Evolutionary conservation across 2,113 vertebrate genomes (phyloP).

Genomic region (Chaetops frenatus): DNA sequence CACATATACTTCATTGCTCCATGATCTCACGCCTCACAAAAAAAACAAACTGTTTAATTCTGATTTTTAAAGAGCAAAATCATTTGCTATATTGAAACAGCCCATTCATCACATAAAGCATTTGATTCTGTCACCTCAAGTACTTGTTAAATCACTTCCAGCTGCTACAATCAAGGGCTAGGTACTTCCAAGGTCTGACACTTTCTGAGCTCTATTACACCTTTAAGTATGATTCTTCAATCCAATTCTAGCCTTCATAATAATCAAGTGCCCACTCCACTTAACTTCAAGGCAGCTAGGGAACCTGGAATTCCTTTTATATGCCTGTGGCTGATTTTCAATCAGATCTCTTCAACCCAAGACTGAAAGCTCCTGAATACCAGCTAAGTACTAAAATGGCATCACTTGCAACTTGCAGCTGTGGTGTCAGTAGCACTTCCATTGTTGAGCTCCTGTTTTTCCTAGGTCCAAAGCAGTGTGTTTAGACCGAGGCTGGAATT

Average conservation of each 20-base stretch:
- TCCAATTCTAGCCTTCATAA: slow-evolving; percentile 76
- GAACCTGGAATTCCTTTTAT: slow-evolving; percentile 67
- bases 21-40: slow-evolving; percentile 8
- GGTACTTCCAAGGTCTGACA: slow-evolving; percentile 77
- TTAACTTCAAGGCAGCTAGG: slow-evolving; percentile 71
- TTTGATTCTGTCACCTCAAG: slow-evolving; percentile 79
- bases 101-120: slow-evolving; percentile 77
- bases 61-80: slow-evolving; percentile 79
- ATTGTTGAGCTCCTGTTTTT: neutral
- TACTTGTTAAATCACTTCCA: slow-evolving; percentile 82
- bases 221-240: slow-evolving; percentile 77
- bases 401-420: slow-evolving; percentile 31
- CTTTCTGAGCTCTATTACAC: slow-evolving; percentile 76
- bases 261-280: slow-evolving; percentile 82
- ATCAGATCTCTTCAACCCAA: slow-evolving; percentile 72
- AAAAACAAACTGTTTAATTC: slow-evolving; percentile 72
- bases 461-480: neutral
- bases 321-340: slow-evolving; percentile 73
- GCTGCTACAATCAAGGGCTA: slow-evolving; percentile 79
- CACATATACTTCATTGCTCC: neutral
- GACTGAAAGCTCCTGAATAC: slow-evolving; percentile 65
- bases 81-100: slow-evolving; percentile 76
- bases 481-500: neutral
- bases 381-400: slow-evolving; percentile 47
- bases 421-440: neutral